Evolutionary conservation across 2,888 invertebrate species (phyloP).

Genomic region (Drosophila engyochracea): DNA sequence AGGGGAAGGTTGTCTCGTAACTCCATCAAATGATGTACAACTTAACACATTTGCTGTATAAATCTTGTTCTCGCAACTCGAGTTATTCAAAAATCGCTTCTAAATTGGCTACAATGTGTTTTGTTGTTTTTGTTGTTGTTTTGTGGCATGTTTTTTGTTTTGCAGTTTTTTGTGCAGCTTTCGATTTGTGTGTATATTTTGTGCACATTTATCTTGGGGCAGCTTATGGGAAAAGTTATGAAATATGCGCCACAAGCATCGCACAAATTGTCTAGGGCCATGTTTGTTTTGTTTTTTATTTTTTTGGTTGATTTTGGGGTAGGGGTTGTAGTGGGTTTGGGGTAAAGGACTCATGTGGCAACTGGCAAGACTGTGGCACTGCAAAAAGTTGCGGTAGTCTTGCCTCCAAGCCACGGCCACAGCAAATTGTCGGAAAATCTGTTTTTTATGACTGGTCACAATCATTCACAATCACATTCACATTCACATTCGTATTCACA

Average conservation of each 20-base stretch:
- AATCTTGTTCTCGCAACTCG: constrained; percentile 81
- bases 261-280: constrained; percentile 71
- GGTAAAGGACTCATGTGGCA: neutral
- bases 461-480: constrained; percentile 36
- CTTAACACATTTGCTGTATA: constrained; percentile 83
- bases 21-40: constrained; percentile 84
- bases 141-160: constrained; percentile 55
- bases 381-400: constrained; percentile 4
- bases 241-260: constrained; percentile 80
- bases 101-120: constrained; percentile 80
- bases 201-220: constrained; percentile 83
- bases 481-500: constrained; percentile 19
- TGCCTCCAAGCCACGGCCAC: constrained; percentile 2
- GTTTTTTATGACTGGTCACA: constrained; percentile 68
- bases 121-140: constrained; percentile 29
- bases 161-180: constrained; percentile 75
- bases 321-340: neutral
- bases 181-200: constrained; percentile 83
- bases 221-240: constrained; percentile 83
- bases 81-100: constrained; percentile 83
- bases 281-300: neutral
- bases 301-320: neutral
- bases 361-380: constrained; percentile 19
- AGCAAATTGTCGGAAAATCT: constrained; percentile 64
- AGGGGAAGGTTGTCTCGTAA: constrained; percentile 52